Evolutionary conservation across 2,888 invertebrate genomes (phyloP).

Genomic region (Metellina segmentata): DNA sequence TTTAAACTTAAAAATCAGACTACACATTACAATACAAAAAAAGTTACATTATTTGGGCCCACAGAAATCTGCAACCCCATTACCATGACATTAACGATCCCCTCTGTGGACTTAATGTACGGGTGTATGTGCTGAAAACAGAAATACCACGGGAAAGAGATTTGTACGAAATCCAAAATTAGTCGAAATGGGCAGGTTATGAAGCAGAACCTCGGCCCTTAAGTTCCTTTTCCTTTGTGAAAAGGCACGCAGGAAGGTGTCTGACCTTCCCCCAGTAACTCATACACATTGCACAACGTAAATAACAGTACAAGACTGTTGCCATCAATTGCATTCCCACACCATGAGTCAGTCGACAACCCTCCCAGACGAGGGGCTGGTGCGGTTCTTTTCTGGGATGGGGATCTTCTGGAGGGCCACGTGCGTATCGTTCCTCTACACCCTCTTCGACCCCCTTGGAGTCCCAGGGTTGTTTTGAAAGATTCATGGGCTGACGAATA

Average conservation of each 20-base stretch:
- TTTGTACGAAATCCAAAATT: too few species aligned
- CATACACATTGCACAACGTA: neutral
- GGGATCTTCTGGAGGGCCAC: constrained; percentile 33
- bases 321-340: constrained; percentile 3
- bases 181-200: too few species aligned
- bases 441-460: constrained; percentile 21
- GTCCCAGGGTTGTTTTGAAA: constrained; percentile 29
- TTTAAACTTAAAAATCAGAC: neutral
- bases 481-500: constrained; percentile 46
- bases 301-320: constrained; percentile 12
- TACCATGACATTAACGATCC: too few species aligned
- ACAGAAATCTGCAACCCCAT: too few species aligned
- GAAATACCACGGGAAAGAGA: too few species aligned
- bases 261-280: neutral
- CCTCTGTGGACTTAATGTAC: too few species aligned
- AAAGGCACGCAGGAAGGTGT: neutral
- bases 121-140: too few species aligned
- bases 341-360: constrained; percentile 34
- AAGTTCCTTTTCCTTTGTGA: neutral
- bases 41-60: neutral
- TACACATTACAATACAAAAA: neutral
- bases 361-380: constrained; percentile 7
- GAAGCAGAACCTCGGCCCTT: neutral
- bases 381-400: constrained; percentile 13
- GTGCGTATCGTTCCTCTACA: constrained; percentile 50